Evolutionary conservation across 2,888 invertebrate species (phyloP).

Genomic region (Lepeophtheirus nordmannii): DNA sequence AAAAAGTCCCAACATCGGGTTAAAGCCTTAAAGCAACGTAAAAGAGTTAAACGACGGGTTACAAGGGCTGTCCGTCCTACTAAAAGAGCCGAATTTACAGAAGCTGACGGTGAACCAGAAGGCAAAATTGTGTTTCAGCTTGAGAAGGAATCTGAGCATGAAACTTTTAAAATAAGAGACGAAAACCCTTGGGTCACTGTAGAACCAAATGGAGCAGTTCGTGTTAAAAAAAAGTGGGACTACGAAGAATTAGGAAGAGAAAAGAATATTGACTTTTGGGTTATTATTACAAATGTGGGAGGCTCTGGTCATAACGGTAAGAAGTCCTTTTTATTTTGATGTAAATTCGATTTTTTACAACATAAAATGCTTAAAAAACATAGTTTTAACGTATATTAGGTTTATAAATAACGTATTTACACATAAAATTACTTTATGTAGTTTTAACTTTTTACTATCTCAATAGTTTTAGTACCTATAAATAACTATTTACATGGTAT

Average conservation of each 20-base stretch:
- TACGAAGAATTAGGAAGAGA: constrained; percentile 84
- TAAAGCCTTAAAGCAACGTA: constrained; percentile 22
- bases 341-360: background rate
- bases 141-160: constrained; percentile 78
- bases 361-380: no score
- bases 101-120: constrained; percentile 73
- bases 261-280: constrained; percentile 91
- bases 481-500: no score
- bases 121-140: constrained; percentile 73
- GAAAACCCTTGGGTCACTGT: constrained; percentile 88
- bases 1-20: background rate
- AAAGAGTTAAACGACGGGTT: constrained; percentile 51
- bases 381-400: no score
- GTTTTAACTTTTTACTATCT: no score
- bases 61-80: constrained; percentile 86
- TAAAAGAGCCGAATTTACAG: constrained; percentile 76
- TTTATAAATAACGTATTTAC: no score
- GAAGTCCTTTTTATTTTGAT: background rate
- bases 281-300: constrained; percentile 62
- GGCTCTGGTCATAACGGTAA: constrained; percentile 11
- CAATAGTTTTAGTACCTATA: no score
- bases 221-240: constrained; percentile 92
- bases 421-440: no score
- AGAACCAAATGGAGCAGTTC: constrained; percentile 74
- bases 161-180: constrained; percentile 80